Evolutionary conservation across 2,113 vertebrate species (phyloP).

Genomic region (Sprattus sprattus): DNA sequence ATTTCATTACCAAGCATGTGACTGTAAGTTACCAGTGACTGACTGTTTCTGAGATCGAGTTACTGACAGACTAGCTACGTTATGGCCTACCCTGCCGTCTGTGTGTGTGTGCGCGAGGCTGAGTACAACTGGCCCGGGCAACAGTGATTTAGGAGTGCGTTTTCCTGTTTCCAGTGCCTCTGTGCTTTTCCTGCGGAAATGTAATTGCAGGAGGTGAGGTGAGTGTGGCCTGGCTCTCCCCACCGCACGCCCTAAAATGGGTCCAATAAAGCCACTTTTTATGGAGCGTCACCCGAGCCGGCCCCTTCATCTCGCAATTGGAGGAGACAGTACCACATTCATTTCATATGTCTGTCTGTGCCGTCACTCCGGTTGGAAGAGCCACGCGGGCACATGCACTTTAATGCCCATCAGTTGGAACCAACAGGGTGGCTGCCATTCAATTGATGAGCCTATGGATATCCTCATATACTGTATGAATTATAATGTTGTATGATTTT

Average conservation of each 20-base stretch:
- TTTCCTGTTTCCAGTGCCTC: constrained; percentile 85
- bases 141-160: constrained; percentile 80
- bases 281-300: constrained; percentile 74
- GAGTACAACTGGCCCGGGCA: constrained; percentile 58
- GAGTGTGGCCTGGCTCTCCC: constrained; percentile 49
- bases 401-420: not conserved
- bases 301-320: constrained; percentile 78
- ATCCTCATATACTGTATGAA: not conserved
- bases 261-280: constrained; percentile 82
- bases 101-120: constrained; percentile 5
- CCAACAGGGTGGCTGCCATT: not conserved
- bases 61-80: not conserved
- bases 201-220: constrained; percentile 74
- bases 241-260: constrained; percentile 73
- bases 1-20: not conserved
- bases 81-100: constrained; percentile 2
- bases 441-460: not conserved
- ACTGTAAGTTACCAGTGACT: not conserved
- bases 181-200: constrained; percentile 84
- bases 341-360: constrained; percentile 77
- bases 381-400: not conserved
- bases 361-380: constrained; percentile 52
- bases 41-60: not conserved
- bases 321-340: constrained; percentile 84
- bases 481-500: not conserved